These are phyloP conservation scores for Coptodon bakossiorum DNA, from an alignment of 2,113 vertebrate genomes.

Conservation along the genomic window DNA sequence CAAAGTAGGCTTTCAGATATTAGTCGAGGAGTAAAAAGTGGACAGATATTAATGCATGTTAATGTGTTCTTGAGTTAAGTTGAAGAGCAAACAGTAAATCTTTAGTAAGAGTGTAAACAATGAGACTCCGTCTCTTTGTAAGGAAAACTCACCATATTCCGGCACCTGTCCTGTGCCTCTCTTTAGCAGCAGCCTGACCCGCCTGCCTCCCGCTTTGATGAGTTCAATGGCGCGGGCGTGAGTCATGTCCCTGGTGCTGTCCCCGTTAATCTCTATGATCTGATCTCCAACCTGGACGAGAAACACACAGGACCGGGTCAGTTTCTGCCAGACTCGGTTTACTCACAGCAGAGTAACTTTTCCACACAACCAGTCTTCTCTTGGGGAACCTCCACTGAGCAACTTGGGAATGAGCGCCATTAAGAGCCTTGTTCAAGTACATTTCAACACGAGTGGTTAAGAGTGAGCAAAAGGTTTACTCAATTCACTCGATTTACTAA, in stretches of 20 bases:
- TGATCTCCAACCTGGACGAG: slow-evolving; percentile 91
- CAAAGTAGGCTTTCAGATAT: background rate
- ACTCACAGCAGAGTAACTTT: background rate
- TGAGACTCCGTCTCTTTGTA: background rate
- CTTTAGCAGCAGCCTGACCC: slow-evolving; percentile 92
- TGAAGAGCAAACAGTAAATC: background rate
- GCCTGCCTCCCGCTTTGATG: slow-evolving; percentile 94
- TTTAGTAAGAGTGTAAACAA: background rate
- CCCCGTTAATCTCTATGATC: slow-evolving; percentile 99
- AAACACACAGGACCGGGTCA: background rate
- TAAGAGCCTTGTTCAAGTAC: background rate
- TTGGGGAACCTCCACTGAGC: background rate
- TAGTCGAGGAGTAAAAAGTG: background rate
- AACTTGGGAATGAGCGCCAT: background rate
- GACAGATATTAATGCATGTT: slow-evolving; percentile 33
- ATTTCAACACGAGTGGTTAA: background rate
- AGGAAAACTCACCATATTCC: slow-evolving; percentile 89
- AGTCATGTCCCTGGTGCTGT: slow-evolving; percentile 98
- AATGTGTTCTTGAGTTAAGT: slow-evolving; percentile 11
- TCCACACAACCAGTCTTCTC: background rate
- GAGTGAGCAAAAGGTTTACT: background rate
- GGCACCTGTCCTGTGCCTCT: slow-evolving; percentile 96
- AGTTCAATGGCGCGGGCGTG: slow-evolving; percentile 96
- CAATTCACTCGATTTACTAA: background rate
- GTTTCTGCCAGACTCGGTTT: slow-evolving; percentile 5